Percentiles rank a stretch among this genome's conserved stretches.
Evolutionary conservation across 30 jellyfish, hydroid and myxozoan species (phyloP).

Genomic region (Aurelia aurita): DNA sequence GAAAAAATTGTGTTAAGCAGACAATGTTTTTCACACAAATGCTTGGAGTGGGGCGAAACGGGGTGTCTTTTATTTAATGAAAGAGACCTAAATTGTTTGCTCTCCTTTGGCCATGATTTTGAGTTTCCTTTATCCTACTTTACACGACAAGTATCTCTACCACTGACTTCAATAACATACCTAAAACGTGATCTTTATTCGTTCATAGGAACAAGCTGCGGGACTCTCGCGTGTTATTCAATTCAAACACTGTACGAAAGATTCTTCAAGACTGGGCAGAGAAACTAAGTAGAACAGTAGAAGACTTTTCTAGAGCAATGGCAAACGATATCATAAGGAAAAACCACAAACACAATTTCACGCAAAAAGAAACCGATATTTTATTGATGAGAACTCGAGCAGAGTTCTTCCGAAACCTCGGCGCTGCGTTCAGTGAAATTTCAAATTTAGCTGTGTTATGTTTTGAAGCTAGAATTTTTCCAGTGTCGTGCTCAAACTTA

Average conservation of each 20-base stretch:
- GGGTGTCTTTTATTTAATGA: no score
- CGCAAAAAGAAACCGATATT: slow-evolving; percentile 39
- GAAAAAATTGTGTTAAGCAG: no score
- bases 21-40: no score
- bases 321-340: slow-evolving; percentile 24
- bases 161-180: no score
- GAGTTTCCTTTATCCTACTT: no score
- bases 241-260: slow-evolving; percentile 66
- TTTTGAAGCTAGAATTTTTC: slow-evolving; percentile 81
- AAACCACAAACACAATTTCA: slow-evolving; percentile 33
- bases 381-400: slow-evolving; percentile 61
- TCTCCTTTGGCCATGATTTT: no score
- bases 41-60: no score
- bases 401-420: slow-evolving; percentile 68
- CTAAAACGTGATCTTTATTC: no score
- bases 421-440: slow-evolving; percentile 91
- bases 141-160: no score
- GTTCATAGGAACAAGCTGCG: slow-evolving; percentile 80
- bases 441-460: slow-evolving; percentile 91
- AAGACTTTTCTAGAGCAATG: slow-evolving; percentile 59
- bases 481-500: slow-evolving; percentile 69
- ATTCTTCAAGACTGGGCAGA: slow-evolving; percentile 83
- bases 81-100: no score
- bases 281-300: slow-evolving; percentile 50
- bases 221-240: slow-evolving; percentile 79